Evolutionary conservation across 2,888 invertebrate genomes (phyloP), one percentile per base, ranked within the genome.

Genomic region (Amblyteles armatorius): DNA sequence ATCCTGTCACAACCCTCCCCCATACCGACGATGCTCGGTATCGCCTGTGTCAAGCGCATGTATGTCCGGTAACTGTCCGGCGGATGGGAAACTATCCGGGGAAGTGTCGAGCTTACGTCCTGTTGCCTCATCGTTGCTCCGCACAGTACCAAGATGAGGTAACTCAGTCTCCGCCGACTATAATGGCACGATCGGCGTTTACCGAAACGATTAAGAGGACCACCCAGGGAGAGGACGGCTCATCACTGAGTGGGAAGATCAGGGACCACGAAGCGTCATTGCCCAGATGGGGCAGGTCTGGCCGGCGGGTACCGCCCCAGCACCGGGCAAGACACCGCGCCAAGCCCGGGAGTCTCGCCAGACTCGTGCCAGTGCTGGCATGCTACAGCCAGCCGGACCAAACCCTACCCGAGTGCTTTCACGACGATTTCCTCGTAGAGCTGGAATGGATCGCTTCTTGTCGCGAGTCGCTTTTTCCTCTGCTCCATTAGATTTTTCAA

Each of bases 81-180:
- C 22, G 76, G 63, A 65, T 72, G 22, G 33, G 52, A 79, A 79
- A 55, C 69, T 60, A 67, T 48, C 29, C 69, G 63, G 67, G 63
- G 63, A 72, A 60, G 78, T 79, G 48, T 86, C 76, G 85, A 65
- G 72, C 79, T 77, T 83, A 89, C 80, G 74, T 83, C 82, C 77
- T 83, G 85, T 86, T 89, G 88, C 87, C 87, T 86, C 88, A 87
- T 87, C 87, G 85, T 87, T 85, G 82, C 83, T 86, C 87, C 1
- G 22, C 22, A 80, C 81, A 84, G 88, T 87, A 85, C 88, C 90
- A 82, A 84, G 88, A 88, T 91, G 89, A 76, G 76, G 52, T 57
- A 16, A 50, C 63, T 48, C 5, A 68, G 36, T 69, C 40, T 69
- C 16, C 71, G 63, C 36, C 65, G 55, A 67, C 48, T 40, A 87